Evolutionary conservation across 2,113 vertebrate genomes (phyloP).

Genomic region (Psophia crepitans): DNA sequence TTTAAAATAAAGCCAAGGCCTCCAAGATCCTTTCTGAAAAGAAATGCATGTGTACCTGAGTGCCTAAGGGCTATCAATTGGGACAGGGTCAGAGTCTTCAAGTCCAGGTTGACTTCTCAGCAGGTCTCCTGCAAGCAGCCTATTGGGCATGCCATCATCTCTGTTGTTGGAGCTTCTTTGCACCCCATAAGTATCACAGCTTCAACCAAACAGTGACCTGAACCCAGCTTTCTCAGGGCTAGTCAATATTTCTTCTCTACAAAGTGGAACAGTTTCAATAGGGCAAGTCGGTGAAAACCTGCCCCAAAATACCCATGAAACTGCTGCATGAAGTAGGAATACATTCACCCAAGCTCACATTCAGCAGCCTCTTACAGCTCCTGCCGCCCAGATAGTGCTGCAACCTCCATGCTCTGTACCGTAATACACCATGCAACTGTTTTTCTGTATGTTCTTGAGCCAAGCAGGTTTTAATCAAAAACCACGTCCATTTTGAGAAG

Average conservation of each 20-base stretch:
- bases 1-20: background rate
- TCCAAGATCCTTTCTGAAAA: background rate
- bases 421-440: background rate
- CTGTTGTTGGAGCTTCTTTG: background rate
- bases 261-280: background rate
- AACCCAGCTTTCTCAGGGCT: background rate
- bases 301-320: background rate
- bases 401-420: background rate
- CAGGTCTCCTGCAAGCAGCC: background rate
- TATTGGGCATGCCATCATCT: background rate
- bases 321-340: background rate
- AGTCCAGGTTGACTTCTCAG: background rate
- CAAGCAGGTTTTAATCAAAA: background rate
- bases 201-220: background rate
- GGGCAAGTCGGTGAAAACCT: background rate
- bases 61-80: background rate
- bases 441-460: background rate
- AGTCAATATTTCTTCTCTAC: background rate
- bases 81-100: background rate
- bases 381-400: background rate
- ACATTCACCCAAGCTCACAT: background rate
- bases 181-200: background rate
- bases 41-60: background rate
- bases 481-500: background rate
- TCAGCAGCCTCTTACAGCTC: background rate